Conservation (phyloP, 2,888 invertebrate genomes). For the Amiota mariae region DNA sequence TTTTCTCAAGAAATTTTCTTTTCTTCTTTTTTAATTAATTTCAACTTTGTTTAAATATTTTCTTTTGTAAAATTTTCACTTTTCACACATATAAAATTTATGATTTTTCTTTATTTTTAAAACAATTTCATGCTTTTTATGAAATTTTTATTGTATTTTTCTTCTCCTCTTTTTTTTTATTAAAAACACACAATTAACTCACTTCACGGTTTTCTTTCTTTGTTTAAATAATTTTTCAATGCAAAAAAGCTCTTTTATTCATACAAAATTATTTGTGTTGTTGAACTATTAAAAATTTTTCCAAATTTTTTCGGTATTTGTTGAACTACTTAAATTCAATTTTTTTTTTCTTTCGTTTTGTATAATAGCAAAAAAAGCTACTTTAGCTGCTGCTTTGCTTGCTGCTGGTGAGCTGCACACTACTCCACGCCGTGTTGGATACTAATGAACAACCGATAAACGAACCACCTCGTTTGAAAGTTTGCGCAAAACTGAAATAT, state of each 20-base stretch:
- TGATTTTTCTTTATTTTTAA: too few species aligned
- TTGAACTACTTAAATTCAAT: constrained; percentile 8
- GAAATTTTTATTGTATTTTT: not conserved
- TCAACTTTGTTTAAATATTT: too few species aligned
- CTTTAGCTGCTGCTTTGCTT: too few species aligned
- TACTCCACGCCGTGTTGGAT: constrained; percentile 36
- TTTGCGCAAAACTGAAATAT: constrained; percentile 64
- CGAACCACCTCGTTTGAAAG: constrained; percentile 67
- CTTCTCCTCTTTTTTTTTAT: not conserved
- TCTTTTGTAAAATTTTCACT: too few species aligned
- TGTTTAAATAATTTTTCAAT: not conserved
- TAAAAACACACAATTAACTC: too few species aligned
- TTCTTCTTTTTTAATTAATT: constrained; percentile 20
- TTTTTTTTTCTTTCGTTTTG: not conserved
- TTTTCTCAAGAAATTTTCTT: constrained; percentile 46
- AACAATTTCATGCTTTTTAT: not conserved
- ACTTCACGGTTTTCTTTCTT: not conserved
- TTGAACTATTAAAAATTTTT: constrained; percentile 16
- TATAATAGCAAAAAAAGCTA: constrained; percentile 14
- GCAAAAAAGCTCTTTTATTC: constrained; percentile 6
- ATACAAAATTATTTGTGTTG: not conserved
- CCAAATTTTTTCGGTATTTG: constrained; percentile 6
- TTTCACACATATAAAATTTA: too few species aligned
- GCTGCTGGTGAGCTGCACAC: not conserved
- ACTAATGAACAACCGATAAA: constrained; percentile 39